A percentile compares a stretch with the other conserved stretches of the same genome.
phyloP scores from a whole-genome alignment of 2,888 invertebrate genomes.

The Colostygia pectinataria region DNA sequence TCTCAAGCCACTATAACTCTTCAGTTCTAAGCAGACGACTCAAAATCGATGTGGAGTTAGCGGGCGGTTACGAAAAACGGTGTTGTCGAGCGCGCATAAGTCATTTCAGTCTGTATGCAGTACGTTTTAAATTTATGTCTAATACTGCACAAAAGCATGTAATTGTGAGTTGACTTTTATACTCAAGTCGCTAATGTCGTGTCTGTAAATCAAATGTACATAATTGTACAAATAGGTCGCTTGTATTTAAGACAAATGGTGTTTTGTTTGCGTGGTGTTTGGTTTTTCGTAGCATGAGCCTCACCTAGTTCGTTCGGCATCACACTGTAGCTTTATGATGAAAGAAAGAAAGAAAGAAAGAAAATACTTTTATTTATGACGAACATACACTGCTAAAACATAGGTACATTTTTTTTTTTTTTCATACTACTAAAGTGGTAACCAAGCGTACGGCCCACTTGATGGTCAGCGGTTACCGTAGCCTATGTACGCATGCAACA shows the following conservation, averaged over 20 bases:
- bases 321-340: no score
- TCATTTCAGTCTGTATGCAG: slow-evolving; percentile 56
- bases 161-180: slow-evolving; percentile 71
- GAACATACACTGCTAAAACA: no score
- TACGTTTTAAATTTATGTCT: slow-evolving; percentile 57
- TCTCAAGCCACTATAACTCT: slow-evolving; percentile 21
- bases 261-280: no score
- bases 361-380: no score
- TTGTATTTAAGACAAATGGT: slow-evolving; percentile 20
- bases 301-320: no score
- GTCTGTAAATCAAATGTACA: slow-evolving; percentile 59
- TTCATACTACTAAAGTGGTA: no score
- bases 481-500: no score
- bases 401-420: no score
- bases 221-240: slow-evolving; percentile 57
- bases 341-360: no score
- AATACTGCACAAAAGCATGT: slow-evolving; percentile 65
- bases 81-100: slow-evolving; percentile 60
- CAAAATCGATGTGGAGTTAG: slow-evolving; percentile 22
- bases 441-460: no score
- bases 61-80: slow-evolving; percentile 37
- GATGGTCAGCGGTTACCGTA: no score
- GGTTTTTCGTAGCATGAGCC: no score
- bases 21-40: slow-evolving; percentile 26
- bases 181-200: slow-evolving; percentile 45